Percentiles rank a stretch among this genome's conserved stretches.
These are phyloP conservation scores for Xestia rhomboidea DNA, from an alignment of 2,888 invertebrate genomes.

Conservation along the genomic window DNA sequence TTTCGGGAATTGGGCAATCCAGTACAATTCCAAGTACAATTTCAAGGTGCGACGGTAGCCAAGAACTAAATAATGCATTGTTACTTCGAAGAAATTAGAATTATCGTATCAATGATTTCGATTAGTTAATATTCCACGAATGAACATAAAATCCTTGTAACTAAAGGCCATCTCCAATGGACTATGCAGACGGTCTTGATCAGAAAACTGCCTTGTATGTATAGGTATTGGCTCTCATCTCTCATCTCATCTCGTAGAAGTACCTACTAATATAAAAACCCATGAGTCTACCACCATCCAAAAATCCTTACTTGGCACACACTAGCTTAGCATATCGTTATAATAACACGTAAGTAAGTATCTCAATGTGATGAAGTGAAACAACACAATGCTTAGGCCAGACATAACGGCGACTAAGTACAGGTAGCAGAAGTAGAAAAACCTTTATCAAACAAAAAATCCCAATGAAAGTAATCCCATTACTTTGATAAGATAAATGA, in stretches of 20 bases:
- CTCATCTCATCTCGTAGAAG: not conserved
- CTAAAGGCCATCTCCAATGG: not conserved
- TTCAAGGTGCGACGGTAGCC: conserved; percentile 12
- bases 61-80: conserved; percentile 16
- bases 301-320: not conserved
- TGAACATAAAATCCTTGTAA: not conserved
- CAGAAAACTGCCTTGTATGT: not conserved
- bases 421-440: not conserved
- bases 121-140: not conserved
- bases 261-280: too few species aligned
- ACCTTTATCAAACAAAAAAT: not conserved
- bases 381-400: conserved; percentile 3
- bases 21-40: conserved; percentile 12
- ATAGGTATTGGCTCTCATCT: too few species aligned
- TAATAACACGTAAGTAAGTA: too few species aligned
- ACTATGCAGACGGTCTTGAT: not conserved
- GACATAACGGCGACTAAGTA: conserved; percentile 11
- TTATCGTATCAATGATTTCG: conserved; percentile 10
- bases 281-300: not conserved
- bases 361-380: not conserved
- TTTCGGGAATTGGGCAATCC: conserved; percentile 27
- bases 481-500: conserved; percentile 21
- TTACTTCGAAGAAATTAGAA: conserved; percentile 31
- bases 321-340: not conserved
- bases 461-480: not conserved